Evolutionary conservation across 1,140 invertebrate species (phyloP).

Genomic region (Episyrphus balteatus): DNA sequence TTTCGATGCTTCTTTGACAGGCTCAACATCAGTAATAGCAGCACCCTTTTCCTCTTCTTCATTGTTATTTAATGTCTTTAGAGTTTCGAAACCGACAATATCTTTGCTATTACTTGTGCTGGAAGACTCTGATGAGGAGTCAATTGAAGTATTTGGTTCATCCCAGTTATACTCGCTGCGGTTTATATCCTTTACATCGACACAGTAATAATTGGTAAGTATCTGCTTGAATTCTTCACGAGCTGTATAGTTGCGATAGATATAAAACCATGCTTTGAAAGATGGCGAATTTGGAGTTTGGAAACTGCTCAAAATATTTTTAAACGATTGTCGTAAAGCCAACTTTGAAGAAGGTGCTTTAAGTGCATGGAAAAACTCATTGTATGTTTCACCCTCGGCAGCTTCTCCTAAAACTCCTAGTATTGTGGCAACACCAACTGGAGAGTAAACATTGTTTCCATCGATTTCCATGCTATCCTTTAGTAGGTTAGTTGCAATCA

Average conservation of each 20-base stretch:
- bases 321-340: slow-evolving; percentile 28
- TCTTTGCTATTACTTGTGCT: slow-evolving; percentile 31
- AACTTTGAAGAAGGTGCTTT: slow-evolving; percentile 41
- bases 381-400: slow-evolving; percentile 43
- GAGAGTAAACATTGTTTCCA: slow-evolving; percentile 50
- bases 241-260: slow-evolving; percentile 50
- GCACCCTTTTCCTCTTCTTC: slow-evolving; percentile 11
- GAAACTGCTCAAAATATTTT: slow-evolving; percentile 40
- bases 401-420: slow-evolving; percentile 49
- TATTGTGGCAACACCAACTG: slow-evolving; percentile 47
- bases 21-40: slow-evolving; percentile 22
- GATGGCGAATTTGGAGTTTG: slow-evolving; percentile 46
- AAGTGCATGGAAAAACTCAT: slow-evolving; percentile 43
- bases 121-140: slow-evolving; percentile 9
- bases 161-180: slow-evolving; percentile 35
- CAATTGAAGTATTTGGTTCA: slow-evolving; percentile 20
- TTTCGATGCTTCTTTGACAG: slow-evolving; percentile 30
- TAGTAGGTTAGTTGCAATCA: slow-evolving; percentile 27
- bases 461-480: slow-evolving; percentile 40
- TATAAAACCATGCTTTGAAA: slow-evolving; percentile 52
- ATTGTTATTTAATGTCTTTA: slow-evolving; percentile 27
- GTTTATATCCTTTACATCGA: slow-evolving; percentile 46
- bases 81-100: slow-evolving; percentile 30
- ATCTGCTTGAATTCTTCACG: slow-evolving; percentile 46
- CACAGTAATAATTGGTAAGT: slow-evolving; percentile 45